Evolutionary conservation across 2,888 invertebrate species (phyloP).

Genomic region (Eretmocerus hayati): DNA sequence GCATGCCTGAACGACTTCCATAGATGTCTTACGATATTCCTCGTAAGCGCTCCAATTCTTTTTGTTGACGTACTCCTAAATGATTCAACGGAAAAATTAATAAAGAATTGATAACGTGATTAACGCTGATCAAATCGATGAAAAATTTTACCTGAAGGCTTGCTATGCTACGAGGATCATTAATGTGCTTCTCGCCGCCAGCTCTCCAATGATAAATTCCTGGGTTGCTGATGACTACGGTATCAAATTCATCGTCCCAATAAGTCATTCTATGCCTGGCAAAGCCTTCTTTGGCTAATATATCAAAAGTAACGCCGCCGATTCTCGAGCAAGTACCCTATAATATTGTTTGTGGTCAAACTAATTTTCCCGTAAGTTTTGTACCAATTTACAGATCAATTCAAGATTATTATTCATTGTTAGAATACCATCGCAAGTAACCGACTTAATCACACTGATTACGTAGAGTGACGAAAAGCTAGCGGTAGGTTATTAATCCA

Average conservation of each 20-base stretch:
- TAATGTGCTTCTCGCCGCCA: conserved; percentile 96
- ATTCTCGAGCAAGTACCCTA: conserved; percentile 63
- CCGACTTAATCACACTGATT: too few species aligned
- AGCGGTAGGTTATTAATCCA: too few species aligned
- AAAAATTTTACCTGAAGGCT: conserved; percentile 61
- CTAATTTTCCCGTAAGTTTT: too few species aligned
- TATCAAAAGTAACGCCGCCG: conserved; percentile 87
- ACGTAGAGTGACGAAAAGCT: too few species aligned
- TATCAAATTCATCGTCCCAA: conserved; percentile 60
- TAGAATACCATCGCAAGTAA: too few species aligned
- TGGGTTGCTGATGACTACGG: conserved; percentile 73
- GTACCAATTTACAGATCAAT: too few species aligned
- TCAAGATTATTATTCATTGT: too few species aligned
- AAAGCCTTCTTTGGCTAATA: conserved; percentile 78
- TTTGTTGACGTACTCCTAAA: conserved; percentile 78
- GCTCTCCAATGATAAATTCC: conserved; percentile 96
- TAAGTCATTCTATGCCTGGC: conserved; percentile 76
- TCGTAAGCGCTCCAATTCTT: conserved; percentile 81
- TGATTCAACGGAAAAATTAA: conserved; percentile 30
- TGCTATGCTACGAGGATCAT: conserved; percentile 78
- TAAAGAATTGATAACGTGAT: neutral
- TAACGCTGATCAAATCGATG: neutral
- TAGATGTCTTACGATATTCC: conserved; percentile 75
- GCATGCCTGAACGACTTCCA: conserved; percentile 77
- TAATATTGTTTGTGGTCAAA: too few species aligned